Evolutionary conservation across 2,113 vertebrate genomes (phyloP).

Genomic region (Oryzias curvinotus): DNA sequence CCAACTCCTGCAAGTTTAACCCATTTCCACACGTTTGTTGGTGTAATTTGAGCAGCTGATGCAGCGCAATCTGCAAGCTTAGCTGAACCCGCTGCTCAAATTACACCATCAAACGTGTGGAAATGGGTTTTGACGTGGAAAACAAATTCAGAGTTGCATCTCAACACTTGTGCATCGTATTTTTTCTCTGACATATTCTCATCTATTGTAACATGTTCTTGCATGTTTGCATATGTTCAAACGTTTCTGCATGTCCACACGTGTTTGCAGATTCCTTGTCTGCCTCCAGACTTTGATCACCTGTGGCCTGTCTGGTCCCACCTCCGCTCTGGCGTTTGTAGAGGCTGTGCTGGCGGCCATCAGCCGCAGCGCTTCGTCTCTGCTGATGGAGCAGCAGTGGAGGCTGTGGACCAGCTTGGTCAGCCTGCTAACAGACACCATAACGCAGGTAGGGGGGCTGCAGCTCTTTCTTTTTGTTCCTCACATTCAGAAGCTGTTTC

Average conservation of each 20-base stretch:
- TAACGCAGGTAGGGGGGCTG: conserved; percentile 81
- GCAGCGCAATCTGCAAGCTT: too few species aligned
- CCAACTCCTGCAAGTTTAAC: too few species aligned
- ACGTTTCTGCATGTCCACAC: neutral
- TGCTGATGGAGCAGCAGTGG: conserved; percentile 86
- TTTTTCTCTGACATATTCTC: too few species aligned
- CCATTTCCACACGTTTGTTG: too few species aligned
- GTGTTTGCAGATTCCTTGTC: conserved; percentile 80
- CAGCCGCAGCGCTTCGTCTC: conserved; percentile 64
- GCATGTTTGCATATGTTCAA: neutral
- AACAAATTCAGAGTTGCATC: too few species aligned
- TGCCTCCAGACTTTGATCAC: conserved; percentile 83
- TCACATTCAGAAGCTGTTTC: too few species aligned
- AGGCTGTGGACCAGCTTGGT: conserved; percentile 90
- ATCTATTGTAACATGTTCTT: neutral
- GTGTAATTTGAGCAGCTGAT: too few species aligned
- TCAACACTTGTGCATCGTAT: too few species aligned
- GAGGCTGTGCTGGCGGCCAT: conserved; percentile 85
- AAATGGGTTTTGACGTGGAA: too few species aligned
- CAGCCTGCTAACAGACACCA: conserved; percentile 83
- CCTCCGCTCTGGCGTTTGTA: conserved; percentile 88
- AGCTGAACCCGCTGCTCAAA: too few species aligned
- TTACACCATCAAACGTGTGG: too few species aligned
- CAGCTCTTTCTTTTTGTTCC: too few species aligned
- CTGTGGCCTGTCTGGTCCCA: conserved; percentile 87